Evolutionary conservation across 2,797 vertebrate genomes (phyloP).

Genomic region (Potorous gilbertii): DNA sequence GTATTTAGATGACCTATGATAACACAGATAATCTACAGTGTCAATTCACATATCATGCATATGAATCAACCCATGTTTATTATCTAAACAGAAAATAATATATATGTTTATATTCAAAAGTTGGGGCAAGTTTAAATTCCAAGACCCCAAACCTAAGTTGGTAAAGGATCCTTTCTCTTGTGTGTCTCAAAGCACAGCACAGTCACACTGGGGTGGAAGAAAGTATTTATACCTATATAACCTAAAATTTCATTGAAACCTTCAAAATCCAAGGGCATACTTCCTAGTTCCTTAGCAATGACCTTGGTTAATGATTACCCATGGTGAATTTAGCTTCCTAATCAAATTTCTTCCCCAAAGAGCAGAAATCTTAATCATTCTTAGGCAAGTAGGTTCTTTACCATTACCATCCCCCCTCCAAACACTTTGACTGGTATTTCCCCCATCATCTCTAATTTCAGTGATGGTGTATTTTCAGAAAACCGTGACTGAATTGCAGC

Average conservation of each 20-base stretch:
- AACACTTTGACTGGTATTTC: background rate
- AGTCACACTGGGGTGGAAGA: background rate
- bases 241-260: conserved; percentile 45
- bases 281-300: conserved; percentile 37
- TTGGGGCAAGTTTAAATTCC: background rate
- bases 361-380: background rate
- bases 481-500: conserved; percentile 3
- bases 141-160: background rate
- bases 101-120: background rate
- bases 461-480: background rate
- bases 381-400: background rate
- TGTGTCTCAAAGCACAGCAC: conserved; percentile 26
- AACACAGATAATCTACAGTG: background rate
- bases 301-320: conserved; percentile 18
- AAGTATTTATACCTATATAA: conserved; percentile 26
- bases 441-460: conserved; percentile 19
- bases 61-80: background rate
- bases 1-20: background rate
- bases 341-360: conserved; percentile 22
- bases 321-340: background rate
- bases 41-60: background rate
- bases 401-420: background rate
- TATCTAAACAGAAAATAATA: background rate
- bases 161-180: background rate
- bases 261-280: background rate